Percentiles rank a stretch among this genome's conserved stretches.
Evolutionary conservation across 2,113 vertebrate genomes (phyloP).

Genomic region (Datnioides undecimradiatus): DNA sequence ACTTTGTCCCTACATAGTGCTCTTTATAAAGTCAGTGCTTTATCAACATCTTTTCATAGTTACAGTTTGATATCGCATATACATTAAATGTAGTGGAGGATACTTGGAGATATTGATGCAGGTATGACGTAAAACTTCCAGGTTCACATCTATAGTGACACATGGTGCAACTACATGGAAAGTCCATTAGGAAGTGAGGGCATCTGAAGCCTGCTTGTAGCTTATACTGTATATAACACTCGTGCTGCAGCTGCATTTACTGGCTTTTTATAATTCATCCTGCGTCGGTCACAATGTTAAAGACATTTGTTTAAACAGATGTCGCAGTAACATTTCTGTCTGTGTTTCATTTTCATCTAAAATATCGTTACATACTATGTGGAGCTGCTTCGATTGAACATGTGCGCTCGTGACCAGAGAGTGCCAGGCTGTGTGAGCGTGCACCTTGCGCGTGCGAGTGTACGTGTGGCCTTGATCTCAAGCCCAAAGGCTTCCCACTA

Average conservation of each 20-base stretch:
- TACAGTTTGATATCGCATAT: neutral
- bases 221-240: neutral
- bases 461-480: conserved; percentile 23
- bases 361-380: too few species aligned
- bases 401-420: too few species aligned
- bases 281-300: too few species aligned
- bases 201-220: neutral
- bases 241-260: neutral
- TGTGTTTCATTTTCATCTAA: neutral
- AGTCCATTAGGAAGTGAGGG: conserved; percentile 15
- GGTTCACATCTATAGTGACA: neutral
- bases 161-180: conserved; percentile 26
- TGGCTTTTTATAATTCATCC: neutral
- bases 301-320: neutral
- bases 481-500: conserved; percentile 13
- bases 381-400: neutral
- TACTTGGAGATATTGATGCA: neutral
- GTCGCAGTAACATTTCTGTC: too few species aligned
- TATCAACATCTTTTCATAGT: neutral
- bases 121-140: neutral
- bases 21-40: neutral
- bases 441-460: too few species aligned
- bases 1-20: too few species aligned
- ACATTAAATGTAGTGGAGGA: neutral
- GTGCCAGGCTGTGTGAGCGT: neutral